Evolutionary conservation across 2,888 invertebrate genomes (phyloP).

Genomic region (Dastarcus helophoroides): DNA sequence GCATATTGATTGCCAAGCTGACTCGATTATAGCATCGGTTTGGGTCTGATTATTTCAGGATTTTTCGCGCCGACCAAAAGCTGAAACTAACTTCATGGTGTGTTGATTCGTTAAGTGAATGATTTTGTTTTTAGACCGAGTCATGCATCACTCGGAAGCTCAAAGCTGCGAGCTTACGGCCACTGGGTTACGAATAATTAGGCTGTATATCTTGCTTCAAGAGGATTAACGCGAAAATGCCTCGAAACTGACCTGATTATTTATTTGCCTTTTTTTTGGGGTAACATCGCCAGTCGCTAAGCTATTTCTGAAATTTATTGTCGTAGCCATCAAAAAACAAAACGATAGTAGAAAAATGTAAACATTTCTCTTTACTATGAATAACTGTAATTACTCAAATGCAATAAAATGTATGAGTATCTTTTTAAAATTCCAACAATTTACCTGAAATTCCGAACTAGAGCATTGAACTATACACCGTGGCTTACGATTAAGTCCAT

Average conservation of each 20-base stretch:
- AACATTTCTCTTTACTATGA: no score
- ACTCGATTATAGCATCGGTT: constrained; percentile 1
- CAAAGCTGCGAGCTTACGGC: constrained; percentile 27
- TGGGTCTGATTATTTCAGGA: background rate
- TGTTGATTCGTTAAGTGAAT: constrained; percentile 20
- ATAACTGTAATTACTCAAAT: no score
- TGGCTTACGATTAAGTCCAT: no score
- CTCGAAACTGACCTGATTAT: constrained; percentile 20
- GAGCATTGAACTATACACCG: no score
- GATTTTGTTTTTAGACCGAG: constrained; percentile 26
- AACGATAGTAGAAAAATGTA: no score
- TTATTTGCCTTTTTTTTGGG: constrained; percentile 13
- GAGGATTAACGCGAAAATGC: constrained; percentile 28
- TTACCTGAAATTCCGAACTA: no score
- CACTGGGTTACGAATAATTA: constrained; percentile 32
- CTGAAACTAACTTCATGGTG: constrained; percentile 15
- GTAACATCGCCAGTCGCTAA: no score
- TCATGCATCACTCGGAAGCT: constrained; percentile 29
- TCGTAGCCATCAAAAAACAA: no score
- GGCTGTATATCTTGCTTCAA: constrained; percentile 34
- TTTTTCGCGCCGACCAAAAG: background rate
- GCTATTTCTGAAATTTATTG: no score
- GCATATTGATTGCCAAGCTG: constrained; percentile 8
- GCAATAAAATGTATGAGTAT: no score
- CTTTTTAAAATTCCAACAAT: no score